Evolutionary conservation across 2,888 invertebrate species (phyloP), one percentile per base, ranked within the genome.

Genomic region (Drosophila limbata): DNA sequence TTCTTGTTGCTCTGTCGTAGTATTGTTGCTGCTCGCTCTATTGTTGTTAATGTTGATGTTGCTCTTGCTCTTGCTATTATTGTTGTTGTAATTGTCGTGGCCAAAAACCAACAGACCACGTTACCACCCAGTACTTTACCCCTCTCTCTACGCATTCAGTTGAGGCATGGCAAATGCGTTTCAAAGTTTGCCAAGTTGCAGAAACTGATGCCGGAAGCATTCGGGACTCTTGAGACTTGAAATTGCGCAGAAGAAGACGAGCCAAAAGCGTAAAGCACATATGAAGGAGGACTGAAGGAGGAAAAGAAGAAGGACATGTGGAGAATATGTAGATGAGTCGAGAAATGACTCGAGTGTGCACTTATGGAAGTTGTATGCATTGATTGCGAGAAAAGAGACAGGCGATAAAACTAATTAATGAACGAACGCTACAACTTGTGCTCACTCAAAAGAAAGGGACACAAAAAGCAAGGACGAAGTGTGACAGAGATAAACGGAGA

Each of bases 201-300:
- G 79, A 82, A 79, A 79, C 80, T 84, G 71, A 83, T 76, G 86
- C 83, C 88, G 88, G 88, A 83, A 83, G 64, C 79, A 79, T 74
- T 77, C 51, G 45, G 63, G 75, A 69, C 76, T 77, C 76, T 74
- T 63, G 75, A 79, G 76, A 77, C 79, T 69, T 56, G 51, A 79
- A 72, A 60, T 60, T 60, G 71, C 61, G 47, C 37, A 60, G 53
- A 60, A 39, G 21, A 28, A 31, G 47, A 48, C 33, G 39, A 31
- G 65, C 73, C 50, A 39, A 33, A 25, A 52, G 19, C 50, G 19
- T 35, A 17, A 17, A 40, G 17, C 35, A 17, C 15, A 39, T 8
- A 25, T 9, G 28, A 5, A n/a, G n/a, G 6, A 15, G 15, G 25
- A 25, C 25, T 5, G 13, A 11, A 40, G 40, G 17, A 28, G 53